Evolutionary conservation across 2,888 invertebrate species (phyloP), one percentile per base, ranked within the genome.

Genomic region (Mactromeris polynyma): DNA sequence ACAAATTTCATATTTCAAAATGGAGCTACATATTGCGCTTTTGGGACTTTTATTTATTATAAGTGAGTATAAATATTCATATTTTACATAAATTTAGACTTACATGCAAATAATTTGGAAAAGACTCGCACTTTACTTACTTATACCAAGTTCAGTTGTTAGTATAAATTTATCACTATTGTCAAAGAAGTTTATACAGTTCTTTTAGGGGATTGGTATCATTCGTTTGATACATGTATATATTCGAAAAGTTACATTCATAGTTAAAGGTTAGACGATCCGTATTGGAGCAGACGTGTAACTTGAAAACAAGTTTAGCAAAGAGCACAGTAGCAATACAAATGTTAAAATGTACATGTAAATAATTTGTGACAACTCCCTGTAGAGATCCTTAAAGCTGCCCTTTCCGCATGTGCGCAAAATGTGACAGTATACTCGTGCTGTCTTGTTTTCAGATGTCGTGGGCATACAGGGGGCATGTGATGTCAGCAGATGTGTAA

Each of bases 401-500:
- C 40, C 11, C 11, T 33, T 38, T n/a, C n/a, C n/a, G n/a, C 40
- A 78, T 19, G 19, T 6, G 42, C 9, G 21, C n/a, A 19, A 38
- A n/a, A 4, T n/a, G 21, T 21, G 78, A 40, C 40, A 2, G 17
- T 21, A 21, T 31, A 31, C 36, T 19, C 33, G 7, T 81, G 9
- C 40, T 19, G 46, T 33, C n/a, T 81, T 21, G 26, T 51, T 81
- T 54, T n/a, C 81, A 81, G 81, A 33, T 19, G 31, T 81, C 2
- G 33, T 21, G 26, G 46, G 17, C 33, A 54, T 31, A 40, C 42
- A 51, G 21, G 81, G 51, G 2, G 36, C 33, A 26, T 84, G 84
- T 40, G 84, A 78, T 26, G 58, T 83, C 36, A 51, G 4, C n/a
- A 19, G 40, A 46, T 84, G 84, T 38, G 11, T 83, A n/a, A 38